Conservation (phyloP, 2,888 invertebrate species). For the Rhingia rostrata region DNA sequence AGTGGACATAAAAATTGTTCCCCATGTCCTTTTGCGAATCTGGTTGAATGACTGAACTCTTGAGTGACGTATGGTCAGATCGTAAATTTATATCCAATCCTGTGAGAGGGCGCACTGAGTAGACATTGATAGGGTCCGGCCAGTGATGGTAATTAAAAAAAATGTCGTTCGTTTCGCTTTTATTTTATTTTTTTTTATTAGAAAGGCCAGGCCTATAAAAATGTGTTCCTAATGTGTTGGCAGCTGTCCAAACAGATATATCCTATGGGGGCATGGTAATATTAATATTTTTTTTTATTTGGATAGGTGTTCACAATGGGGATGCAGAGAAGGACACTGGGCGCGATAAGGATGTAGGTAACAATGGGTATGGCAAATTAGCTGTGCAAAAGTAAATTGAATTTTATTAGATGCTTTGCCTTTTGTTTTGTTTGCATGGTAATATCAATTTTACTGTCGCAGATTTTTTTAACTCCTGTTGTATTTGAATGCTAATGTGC, state of each 20-base stretch:
- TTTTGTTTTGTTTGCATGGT: neutral
- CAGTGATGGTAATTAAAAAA: constrained; percentile 67
- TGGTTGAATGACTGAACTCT: constrained; percentile 39
- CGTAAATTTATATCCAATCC: constrained; percentile 57
- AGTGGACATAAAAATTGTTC: constrained; percentile 62
- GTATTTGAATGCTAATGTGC: too few species aligned
- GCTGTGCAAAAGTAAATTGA: constrained; percentile 40
- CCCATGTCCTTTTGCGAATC: constrained; percentile 40
- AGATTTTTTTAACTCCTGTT: too few species aligned
- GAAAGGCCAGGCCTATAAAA: constrained; percentile 51
- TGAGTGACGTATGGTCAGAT: constrained; percentile 58
- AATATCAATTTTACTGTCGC: neutral
- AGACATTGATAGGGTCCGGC: constrained; percentile 54
- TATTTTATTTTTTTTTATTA: constrained; percentile 43
- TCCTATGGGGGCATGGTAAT: neutral
- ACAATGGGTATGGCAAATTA: constrained; percentile 43
- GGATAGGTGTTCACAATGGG: constrained; percentile 22
- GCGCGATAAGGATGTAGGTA: constrained; percentile 40
- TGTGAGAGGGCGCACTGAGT: constrained; percentile 6
- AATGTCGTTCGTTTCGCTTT: constrained; percentile 36
- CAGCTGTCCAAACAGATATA: constrained; percentile 62
- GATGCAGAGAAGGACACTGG: neutral
- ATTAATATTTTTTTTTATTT: constrained; percentile 9
- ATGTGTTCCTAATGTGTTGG: constrained; percentile 52
- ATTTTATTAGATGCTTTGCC: constrained; percentile 34